These are phyloP conservation scores for Therioaphis trifolii DNA, from an alignment of 2,888 invertebrate genomes.

Conservation along the genomic window DNA sequence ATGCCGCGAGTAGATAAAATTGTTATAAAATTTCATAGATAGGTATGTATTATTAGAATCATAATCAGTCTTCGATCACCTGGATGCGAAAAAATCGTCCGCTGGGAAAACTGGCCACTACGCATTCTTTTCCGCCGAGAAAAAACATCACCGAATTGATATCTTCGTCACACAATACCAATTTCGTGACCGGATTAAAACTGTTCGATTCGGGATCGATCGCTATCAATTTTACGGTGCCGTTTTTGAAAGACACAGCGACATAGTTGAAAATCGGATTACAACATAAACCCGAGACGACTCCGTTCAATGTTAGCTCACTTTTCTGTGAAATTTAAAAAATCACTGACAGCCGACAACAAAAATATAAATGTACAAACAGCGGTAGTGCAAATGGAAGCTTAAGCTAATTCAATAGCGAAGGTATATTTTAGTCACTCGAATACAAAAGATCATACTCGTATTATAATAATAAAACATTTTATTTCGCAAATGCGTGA, in stretches of 20 bases:
- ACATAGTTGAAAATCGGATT: not conserved
- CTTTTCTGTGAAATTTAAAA: not conserved
- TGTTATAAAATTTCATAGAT: too few relatives aligned
- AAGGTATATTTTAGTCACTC: too few relatives aligned
- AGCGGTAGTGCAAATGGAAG: too few relatives aligned
- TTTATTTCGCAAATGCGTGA: too few relatives aligned
- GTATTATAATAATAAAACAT: too few relatives aligned
- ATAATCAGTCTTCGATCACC: not conserved
- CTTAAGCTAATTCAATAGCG: too few relatives aligned
- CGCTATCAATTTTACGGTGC: not conserved
- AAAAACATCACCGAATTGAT: not conserved
- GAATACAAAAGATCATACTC: too few relatives aligned
- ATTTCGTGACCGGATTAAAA: not conserved
- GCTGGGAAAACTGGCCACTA: not conserved
- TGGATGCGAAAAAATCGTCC: not conserved
- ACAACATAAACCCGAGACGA: not conserved
- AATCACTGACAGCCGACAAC: too few relatives aligned
- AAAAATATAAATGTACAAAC: too few relatives aligned
- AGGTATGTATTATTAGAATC: too few relatives aligned
- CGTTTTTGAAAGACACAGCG: not conserved
- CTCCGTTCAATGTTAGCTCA: not conserved
- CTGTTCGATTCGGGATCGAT: not conserved
- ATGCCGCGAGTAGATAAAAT: too few relatives aligned
- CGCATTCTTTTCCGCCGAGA: not conserved
- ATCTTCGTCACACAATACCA: constrained; percentile 1